These are phyloP conservation scores for Callaeas wilsoni DNA, from an alignment of 2,113 vertebrate species.

Conservation along the genomic window DNA sequence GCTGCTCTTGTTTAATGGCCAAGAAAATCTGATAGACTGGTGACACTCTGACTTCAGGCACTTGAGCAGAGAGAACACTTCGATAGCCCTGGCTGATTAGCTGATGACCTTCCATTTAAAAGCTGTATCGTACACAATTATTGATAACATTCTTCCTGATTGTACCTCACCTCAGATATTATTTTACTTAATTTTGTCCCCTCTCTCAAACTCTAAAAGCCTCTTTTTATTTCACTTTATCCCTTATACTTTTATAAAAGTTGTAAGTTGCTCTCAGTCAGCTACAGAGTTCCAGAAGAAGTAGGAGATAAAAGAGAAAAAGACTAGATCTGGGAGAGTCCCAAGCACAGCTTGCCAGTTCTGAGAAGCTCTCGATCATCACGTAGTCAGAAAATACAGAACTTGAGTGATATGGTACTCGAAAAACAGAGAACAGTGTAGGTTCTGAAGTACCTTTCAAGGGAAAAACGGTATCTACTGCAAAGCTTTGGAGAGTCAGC, in stretches of 20 bases:
- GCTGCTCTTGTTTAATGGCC: not conserved
- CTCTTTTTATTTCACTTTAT: not conserved
- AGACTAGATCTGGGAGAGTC: not conserved
- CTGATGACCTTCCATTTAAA: not conserved
- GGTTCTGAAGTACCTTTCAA: not conserved
- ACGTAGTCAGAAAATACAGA: not conserved
- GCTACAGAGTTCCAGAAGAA: not conserved
- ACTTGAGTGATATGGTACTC: not conserved
- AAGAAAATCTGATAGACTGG: not conserved
- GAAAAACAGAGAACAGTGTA: not conserved
- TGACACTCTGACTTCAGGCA: not conserved
- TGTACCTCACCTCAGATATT: not conserved
- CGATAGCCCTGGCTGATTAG: not conserved
- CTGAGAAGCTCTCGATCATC: not conserved
- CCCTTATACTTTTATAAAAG: not conserved
- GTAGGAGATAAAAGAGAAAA: not conserved
- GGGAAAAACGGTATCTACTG: not conserved
- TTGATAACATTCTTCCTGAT: not conserved
- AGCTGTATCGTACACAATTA: not conserved
- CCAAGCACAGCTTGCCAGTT: not conserved
- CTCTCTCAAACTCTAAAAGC: not conserved
- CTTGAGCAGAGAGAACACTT: not conserved
- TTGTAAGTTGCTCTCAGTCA: not conserved
- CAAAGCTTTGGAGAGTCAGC: not conserved
- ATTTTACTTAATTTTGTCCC: not conserved